Evolutionary conservation across 2,113 vertebrate species (phyloP).

Genomic region (Strigops habroptila): DNA sequence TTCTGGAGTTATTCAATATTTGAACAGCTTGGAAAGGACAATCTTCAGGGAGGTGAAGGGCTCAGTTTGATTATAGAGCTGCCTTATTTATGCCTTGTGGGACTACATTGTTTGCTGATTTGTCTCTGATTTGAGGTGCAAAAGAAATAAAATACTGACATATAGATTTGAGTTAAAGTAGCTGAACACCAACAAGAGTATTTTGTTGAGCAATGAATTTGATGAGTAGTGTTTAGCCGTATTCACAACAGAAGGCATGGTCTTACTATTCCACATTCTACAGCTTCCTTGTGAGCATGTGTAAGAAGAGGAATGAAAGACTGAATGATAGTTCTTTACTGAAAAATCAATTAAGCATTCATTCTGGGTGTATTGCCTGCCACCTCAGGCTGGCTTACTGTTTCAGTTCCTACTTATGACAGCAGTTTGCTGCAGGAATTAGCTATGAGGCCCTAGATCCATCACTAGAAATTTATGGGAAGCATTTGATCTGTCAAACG

Average conservation of each 20-base stretch:
- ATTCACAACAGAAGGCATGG: background rate
- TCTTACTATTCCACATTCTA: background rate
- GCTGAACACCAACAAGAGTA: background rate
- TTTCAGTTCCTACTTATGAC: background rate
- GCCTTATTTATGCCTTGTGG: background rate
- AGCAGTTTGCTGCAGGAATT: background rate
- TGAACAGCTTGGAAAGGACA: conserved; percentile 28
- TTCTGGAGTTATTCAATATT: conserved; percentile 14
- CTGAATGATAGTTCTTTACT: background rate
- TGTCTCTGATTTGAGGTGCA: background rate
- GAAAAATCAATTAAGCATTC: background rate
- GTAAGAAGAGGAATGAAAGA: background rate
- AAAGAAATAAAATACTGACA: background rate
- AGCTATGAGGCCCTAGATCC: background rate
- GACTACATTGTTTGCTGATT: background rate
- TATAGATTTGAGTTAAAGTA: background rate
- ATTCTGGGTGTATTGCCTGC: background rate
- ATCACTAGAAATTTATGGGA: background rate
- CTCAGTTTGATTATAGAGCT: background rate
- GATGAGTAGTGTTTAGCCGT: background rate
- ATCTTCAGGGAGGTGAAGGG: background rate
- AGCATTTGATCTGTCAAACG: background rate
- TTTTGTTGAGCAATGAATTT: background rate
- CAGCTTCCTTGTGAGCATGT: background rate
- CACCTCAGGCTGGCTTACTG: background rate